Evolutionary conservation across 2,113 vertebrate species (phyloP).

Genomic region (Seriola dumerili): DNA sequence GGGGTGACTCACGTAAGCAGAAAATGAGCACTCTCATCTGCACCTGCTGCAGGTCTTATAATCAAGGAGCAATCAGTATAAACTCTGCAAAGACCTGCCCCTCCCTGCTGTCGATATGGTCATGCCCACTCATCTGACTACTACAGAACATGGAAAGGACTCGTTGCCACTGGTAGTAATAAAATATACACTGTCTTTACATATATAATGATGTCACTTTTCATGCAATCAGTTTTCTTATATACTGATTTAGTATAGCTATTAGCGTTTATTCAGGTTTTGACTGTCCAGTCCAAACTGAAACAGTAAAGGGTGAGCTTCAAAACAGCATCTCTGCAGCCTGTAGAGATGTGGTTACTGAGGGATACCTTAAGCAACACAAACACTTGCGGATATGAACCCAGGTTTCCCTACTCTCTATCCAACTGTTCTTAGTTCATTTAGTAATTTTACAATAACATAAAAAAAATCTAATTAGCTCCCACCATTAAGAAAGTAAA

Average conservation of each 20-base stretch:
- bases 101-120: slow-evolving; percentile 15
- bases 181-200: neutral
- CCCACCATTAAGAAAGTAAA: slow-evolving; percentile 27
- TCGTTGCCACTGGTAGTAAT: neutral
- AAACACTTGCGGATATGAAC: neutral
- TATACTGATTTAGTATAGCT: neutral
- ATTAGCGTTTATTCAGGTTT: neutral
- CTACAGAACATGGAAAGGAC: neutral
- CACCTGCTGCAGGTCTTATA: slow-evolving; percentile 55
- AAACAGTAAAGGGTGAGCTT: neutral
- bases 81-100: slow-evolving; percentile 3
- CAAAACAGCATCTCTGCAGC: neutral
- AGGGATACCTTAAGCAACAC: neutral
- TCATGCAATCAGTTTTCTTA: neutral
- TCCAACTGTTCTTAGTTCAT: slow-evolving; percentile 3
- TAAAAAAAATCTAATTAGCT: slow-evolving; percentile 35
- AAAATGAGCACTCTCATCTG: slow-evolving; percentile 51
- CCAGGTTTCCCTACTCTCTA: neutral
- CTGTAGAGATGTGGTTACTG: slow-evolving; percentile 3
- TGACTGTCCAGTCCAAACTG: slow-evolving; percentile 1
- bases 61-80: slow-evolving; percentile 52
- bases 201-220: neutral
- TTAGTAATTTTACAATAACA: slow-evolving; percentile 7
- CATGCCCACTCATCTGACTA: slow-evolving; percentile 30
- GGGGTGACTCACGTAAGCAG: slow-evolving; percentile 44